Evolutionary conservation across 2,888 invertebrate species (phyloP).

Genomic region (Bembecia ichneumoniformis): DNA sequence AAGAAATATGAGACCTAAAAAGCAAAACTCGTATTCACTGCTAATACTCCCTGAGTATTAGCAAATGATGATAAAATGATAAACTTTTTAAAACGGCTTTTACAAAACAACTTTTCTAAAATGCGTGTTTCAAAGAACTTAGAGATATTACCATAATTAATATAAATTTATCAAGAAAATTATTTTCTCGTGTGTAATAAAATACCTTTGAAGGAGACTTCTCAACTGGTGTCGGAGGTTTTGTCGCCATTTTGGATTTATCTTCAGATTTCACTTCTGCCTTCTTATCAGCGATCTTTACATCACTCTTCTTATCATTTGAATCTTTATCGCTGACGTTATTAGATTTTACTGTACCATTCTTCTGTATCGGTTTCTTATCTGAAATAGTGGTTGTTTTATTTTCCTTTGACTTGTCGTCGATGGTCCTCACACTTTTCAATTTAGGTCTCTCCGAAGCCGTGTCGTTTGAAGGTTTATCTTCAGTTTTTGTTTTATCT

Average conservation of each 20-base stretch:
- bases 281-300: conserved; percentile 24
- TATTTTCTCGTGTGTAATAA: background rate
- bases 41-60: too few relatives aligned
- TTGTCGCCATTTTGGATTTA: conserved; percentile 55
- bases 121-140: too few relatives aligned
- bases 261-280: conserved; percentile 37
- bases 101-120: too few relatives aligned
- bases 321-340: conserved; percentile 18
- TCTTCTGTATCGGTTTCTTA: conserved; percentile 1
- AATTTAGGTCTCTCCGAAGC: conserved; percentile 40
- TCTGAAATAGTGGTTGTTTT: conserved; percentile 1
- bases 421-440: conserved; percentile 53
- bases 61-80: too few relatives aligned
- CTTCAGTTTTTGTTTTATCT: conserved; percentile 31
- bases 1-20: too few relatives aligned
- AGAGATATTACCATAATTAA: too few relatives aligned
- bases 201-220: conserved; percentile 55
- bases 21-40: too few relatives aligned
- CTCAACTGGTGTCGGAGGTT: conserved; percentile 53
- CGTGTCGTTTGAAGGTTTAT: conserved; percentile 27
- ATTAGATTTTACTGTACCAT: conserved; percentile 8
- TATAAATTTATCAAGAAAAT: background rate
- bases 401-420: conserved; percentile 54
- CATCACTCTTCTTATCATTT: conserved; percentile 24
- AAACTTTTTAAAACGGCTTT: too few relatives aligned